Evolutionary conservation across 2,113 vertebrate genomes (phyloP).

Genomic region (Cynocephalus volans): DNA sequence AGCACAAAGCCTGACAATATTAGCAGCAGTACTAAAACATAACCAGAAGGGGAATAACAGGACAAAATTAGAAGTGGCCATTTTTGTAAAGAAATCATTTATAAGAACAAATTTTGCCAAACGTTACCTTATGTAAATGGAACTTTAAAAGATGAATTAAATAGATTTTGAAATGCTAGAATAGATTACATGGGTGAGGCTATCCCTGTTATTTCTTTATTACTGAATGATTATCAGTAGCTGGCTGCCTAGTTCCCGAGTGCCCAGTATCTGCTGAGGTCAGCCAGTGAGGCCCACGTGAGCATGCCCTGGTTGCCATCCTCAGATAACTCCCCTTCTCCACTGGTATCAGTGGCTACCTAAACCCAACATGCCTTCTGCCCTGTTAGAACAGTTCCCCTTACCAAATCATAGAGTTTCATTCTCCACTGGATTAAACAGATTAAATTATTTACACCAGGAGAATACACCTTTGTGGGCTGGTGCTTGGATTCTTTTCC

Average conservation of each 20-base stretch:
- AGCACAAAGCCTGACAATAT: background rate
- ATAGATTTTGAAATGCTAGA: background rate
- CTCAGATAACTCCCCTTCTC: background rate
- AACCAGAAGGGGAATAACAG: background rate
- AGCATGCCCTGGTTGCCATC: too few relatives aligned
- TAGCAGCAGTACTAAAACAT: background rate
- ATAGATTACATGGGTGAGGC: background rate
- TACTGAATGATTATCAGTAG: background rate
- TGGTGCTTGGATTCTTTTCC: background rate
- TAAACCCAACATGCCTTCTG: background rate
- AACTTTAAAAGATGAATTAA: background rate
- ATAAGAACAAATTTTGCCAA: background rate
- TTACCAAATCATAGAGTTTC: background rate
- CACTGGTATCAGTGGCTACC: background rate
- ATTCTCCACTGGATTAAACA: background rate
- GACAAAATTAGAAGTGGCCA: background rate
- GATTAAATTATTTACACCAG: background rate
- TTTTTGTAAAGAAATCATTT: background rate
- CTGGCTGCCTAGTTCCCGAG: background rate
- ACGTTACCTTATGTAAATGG: background rate
- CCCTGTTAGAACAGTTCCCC: background rate
- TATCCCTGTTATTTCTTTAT: background rate
- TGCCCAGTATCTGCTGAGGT: background rate
- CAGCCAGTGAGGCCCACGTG: background rate
- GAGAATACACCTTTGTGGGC: background rate